Percentiles rank a stretch among this genome's conserved stretches.
Conservation (phyloP, 2,113 vertebrate species). For the Ophiodon elongatus region DNA sequence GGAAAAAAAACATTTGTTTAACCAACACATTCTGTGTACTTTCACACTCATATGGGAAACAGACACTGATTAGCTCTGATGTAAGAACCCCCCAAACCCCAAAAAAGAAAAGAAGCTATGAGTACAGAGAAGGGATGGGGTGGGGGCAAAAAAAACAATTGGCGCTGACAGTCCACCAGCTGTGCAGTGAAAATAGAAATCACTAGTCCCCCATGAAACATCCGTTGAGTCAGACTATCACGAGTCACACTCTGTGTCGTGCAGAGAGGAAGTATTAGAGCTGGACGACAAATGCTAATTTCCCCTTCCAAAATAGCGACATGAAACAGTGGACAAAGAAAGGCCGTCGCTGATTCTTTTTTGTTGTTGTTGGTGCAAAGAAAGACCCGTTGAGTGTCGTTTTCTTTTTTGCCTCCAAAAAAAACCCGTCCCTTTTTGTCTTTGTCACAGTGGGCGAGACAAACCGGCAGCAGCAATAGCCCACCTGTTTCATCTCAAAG, state of each 20-base stretch:
- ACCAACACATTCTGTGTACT: conserved; percentile 40
- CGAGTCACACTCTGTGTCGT: conserved; percentile 48
- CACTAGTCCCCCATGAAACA: conserved; percentile 51
- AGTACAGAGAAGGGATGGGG: conserved; percentile 7
- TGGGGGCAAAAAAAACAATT: conserved; percentile 34
- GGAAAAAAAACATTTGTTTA: conserved; percentile 35
- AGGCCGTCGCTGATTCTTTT: neutral
- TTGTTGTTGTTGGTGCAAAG: conserved; percentile 4
- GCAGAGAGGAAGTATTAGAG: conserved; percentile 42
- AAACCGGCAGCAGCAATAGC: conserved; percentile 5
- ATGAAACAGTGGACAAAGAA: neutral
- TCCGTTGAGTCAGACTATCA: conserved; percentile 43
- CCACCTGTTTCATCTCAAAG: conserved; percentile 43
- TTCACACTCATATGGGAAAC: conserved; percentile 17
- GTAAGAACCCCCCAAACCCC: neutral
- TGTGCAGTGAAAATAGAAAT: conserved; percentile 60
- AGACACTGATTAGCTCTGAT: conserved; percentile 60
- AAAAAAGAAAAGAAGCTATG: neutral
- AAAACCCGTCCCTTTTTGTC: conserved; percentile 27
- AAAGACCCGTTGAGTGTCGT: conserved; percentile 16
- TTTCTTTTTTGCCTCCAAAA: conserved; percentile 37
- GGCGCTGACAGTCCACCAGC: conserved; percentile 67
- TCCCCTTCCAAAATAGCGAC: conserved; percentile 32
- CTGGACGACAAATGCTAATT: conserved; percentile 32
- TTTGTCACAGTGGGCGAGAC: conserved; percentile 47